These are phyloP conservation scores for Knipowitschia caucasica DNA, from an alignment of 2,797 vertebrate genomes.

Conservation along the genomic window DNA sequence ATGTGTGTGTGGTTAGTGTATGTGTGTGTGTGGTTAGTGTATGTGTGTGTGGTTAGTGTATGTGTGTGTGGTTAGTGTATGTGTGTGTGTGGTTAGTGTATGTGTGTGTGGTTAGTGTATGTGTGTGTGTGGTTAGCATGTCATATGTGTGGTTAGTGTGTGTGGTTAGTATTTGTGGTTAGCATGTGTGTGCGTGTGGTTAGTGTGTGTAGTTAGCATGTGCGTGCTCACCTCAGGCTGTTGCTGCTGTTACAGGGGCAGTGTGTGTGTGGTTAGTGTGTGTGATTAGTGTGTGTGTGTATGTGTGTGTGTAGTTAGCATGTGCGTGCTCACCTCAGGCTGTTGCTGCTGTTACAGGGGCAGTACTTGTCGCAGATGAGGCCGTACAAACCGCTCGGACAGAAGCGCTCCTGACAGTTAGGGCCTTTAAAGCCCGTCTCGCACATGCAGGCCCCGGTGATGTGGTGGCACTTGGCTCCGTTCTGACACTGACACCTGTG, in stretches of 20 bases:
- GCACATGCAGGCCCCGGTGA: conserved; percentile 90
- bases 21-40: too few relatives aligned
- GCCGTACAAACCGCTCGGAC: conserved; percentile 88
- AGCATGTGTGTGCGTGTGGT: too few relatives aligned
- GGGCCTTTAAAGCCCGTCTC: conserved; percentile 93
- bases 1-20: too few relatives aligned
- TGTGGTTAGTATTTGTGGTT: too few relatives aligned
- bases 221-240: too few relatives aligned
- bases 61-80: too few relatives aligned
- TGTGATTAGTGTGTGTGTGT: neutral
- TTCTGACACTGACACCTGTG: conserved; percentile 92
- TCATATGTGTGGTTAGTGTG: too few relatives aligned
- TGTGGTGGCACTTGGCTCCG: conserved; percentile 91
- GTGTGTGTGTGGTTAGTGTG: neutral
- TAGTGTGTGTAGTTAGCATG: too few relatives aligned
- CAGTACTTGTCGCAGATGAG: conserved; percentile 92
- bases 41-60: too few relatives aligned
- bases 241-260: neutral
- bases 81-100: too few relatives aligned
- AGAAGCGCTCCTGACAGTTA: conserved; percentile 92
- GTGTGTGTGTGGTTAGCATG: too few relatives aligned
- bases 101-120: too few relatives aligned
- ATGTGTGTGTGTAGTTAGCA: neutral
- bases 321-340: conserved; percentile 80
- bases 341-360: conserved; percentile 87